These are phyloP conservation scores for Paratilapia polleni DNA, from an alignment of 2,113 vertebrate species.

Conservation along the genomic window DNA sequence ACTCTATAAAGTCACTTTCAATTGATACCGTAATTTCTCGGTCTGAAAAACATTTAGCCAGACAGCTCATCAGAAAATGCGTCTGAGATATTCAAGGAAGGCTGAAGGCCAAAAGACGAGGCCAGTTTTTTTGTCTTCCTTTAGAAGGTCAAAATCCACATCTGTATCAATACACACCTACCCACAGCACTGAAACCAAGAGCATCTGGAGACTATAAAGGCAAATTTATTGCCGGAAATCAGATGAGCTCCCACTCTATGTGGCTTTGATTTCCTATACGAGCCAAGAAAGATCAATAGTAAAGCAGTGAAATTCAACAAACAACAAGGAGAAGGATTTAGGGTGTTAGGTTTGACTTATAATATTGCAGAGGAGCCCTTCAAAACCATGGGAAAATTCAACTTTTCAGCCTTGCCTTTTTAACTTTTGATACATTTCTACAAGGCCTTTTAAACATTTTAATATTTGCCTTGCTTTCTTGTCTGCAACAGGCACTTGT, in stretches of 20 bases:
- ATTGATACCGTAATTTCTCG: slow-evolving; percentile 62
- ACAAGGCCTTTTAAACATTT: neutral
- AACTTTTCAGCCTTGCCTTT: neutral
- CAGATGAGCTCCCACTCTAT: slow-evolving; percentile 56
- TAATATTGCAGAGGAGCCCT: slow-evolving; percentile 11
- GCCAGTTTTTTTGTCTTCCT: slow-evolving; percentile 41
- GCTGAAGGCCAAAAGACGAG: slow-evolving; percentile 46
- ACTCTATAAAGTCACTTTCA: slow-evolving; percentile 66
- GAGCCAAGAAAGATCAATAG: slow-evolving; percentile 50
- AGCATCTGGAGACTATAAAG: neutral
- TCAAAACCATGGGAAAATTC: slow-evolving; percentile 29
- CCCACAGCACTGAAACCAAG: neutral
- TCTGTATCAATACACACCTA: slow-evolving; percentile 53
- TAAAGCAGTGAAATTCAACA: slow-evolving; percentile 28
- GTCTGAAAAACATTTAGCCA: slow-evolving; percentile 55
- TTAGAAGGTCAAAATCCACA: slow-evolving; percentile 45
- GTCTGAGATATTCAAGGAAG: slow-evolving; percentile 49
- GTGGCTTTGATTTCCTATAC: slow-evolving; percentile 71
- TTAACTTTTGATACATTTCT: neutral
- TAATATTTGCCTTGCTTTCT: neutral
- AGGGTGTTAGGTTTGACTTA: slow-evolving; percentile 50
- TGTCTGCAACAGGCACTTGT: neutral
- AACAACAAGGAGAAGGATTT: slow-evolving; percentile 50
- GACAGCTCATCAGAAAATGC: slow-evolving; percentile 61
- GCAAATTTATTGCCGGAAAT: slow-evolving; percentile 54